A percentile compares a stretch with the other conserved stretches of the same genome.
These are phyloP conservation scores for Phrynocephalus vlangalii DNA, from an alignment of 2,797 vertebrate genomes.

Conservation along the genomic window DNA sequence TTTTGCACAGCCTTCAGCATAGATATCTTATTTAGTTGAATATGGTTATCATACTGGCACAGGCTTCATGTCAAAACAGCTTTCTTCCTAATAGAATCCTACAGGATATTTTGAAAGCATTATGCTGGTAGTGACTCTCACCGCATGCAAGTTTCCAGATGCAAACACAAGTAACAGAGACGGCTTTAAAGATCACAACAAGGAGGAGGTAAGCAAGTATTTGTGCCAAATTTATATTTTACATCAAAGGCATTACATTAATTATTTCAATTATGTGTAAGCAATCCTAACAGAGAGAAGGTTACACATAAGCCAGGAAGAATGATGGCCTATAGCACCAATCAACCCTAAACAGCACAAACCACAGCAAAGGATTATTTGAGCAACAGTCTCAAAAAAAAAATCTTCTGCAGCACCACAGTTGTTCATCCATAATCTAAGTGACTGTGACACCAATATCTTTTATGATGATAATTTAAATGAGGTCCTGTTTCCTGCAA, in stretches of 20 bases:
- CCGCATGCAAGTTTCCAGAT: not conserved
- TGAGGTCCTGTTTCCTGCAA: too few relatives aligned
- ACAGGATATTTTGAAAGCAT: conserved; percentile 46
- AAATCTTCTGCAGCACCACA: too few relatives aligned
- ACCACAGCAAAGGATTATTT: too few relatives aligned
- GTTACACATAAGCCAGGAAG: not conserved
- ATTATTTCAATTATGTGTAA: not conserved
- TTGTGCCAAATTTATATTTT: not conserved
- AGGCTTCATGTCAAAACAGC: conserved; percentile 50
- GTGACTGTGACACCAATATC: too few relatives aligned
- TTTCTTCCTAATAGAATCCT: conserved; percentile 37
- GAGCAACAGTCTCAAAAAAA: too few relatives aligned
- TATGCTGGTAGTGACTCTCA: not conserved
- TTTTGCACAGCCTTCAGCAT: conserved; percentile 28
- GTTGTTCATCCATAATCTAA: too few relatives aligned
- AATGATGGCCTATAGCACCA: not conserved
- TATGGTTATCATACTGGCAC: conserved; percentile 28
- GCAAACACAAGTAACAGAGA: not conserved
- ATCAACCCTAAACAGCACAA: not conserved
- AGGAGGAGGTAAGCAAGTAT: rapidly evolving
- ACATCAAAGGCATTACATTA: not conserved
- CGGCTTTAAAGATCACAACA: not conserved
- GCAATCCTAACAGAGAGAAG: not conserved
- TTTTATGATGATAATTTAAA: too few relatives aligned
- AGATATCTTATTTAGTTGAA: too few relatives aligned